These are phyloP conservation scores for Cydia pomonella DNA, from an alignment of 1,140 invertebrate species.

Conservation along the genomic window DNA sequence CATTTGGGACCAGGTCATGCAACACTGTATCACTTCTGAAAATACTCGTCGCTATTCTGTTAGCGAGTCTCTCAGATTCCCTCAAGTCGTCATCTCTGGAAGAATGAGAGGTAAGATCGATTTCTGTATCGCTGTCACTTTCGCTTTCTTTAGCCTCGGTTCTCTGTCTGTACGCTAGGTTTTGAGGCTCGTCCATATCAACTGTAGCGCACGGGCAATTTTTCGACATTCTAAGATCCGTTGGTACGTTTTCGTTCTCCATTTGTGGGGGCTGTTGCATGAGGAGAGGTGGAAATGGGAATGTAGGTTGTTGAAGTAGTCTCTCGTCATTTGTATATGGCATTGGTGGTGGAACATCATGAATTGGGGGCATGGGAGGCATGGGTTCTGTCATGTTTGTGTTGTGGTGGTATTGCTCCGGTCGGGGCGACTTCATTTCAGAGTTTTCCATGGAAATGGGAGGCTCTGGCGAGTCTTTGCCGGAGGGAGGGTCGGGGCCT, in stretches of 20 bases:
- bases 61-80: slow-evolving; percentile 72
- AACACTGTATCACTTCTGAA: slow-evolving; percentile 71
- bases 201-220: slow-evolving; percentile 61
- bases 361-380: slow-evolving; percentile 46
- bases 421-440: slow-evolving; percentile 62
- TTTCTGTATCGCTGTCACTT: slow-evolving; percentile 77
- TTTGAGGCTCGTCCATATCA: slow-evolving; percentile 63
- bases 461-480: slow-evolving; percentile 64
- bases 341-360: slow-evolving; percentile 60
- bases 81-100: slow-evolving; percentile 74
- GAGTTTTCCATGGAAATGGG: slow-evolving; percentile 50
- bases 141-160: slow-evolving; percentile 60
- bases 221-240: slow-evolving; percentile 67
- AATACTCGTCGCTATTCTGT: slow-evolving; percentile 71
- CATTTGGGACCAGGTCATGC: slow-evolving; percentile 76
- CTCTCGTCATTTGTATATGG: slow-evolving; percentile 59
- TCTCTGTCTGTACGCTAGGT: slow-evolving; percentile 60
- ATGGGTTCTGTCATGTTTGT: slow-evolving; percentile 52
- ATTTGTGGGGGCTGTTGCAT: slow-evolving; percentile 52
- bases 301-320: slow-evolving; percentile 61
- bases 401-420: slow-evolving; percentile 63
- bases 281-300: slow-evolving; percentile 63
- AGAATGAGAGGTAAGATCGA: slow-evolving; percentile 77
- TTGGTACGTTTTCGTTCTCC: slow-evolving; percentile 65
- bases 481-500: slow-evolving; percentile 61